Evolutionary conservation across 2,113 vertebrate genomes (phyloP).

Genomic region (Regulus satrapa): DNA sequence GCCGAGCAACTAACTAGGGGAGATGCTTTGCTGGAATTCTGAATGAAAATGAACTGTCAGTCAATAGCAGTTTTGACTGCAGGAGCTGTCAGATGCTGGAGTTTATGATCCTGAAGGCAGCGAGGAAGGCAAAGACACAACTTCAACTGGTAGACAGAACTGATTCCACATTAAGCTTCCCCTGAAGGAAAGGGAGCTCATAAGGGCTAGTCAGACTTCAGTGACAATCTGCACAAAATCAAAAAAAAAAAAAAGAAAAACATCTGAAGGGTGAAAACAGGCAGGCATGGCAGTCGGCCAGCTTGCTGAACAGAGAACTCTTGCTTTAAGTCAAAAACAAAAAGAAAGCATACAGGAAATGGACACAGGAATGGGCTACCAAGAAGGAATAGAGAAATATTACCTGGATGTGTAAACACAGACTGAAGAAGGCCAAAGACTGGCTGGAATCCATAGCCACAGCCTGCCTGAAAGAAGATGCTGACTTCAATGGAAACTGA

Average conservation of each 20-base stretch:
- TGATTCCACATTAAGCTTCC: neutral
- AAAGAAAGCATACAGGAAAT: neutral
- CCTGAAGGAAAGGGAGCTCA: neutral
- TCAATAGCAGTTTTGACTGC: neutral
- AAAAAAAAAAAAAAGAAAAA: neutral
- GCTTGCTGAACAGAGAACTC: neutral
- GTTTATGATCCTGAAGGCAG: neutral
- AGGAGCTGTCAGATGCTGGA: slow-evolving; percentile 8
- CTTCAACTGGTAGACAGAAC: neutral
- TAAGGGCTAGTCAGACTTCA: neutral
- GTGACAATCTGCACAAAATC: neutral
- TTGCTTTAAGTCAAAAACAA: neutral
- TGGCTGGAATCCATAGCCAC: neutral
- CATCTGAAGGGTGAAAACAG: neutral
- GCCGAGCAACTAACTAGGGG: neutral
- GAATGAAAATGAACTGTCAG: neutral
- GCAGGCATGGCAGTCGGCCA: neutral
- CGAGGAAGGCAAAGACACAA: neutral
- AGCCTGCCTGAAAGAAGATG: neutral
- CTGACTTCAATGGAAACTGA: neutral
- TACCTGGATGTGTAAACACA: neutral
- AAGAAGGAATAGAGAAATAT: neutral
- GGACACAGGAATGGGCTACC: neutral
- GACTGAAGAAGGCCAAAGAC: neutral
- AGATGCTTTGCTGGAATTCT: neutral